phyloP scores from a whole-genome alignment of 2,113 vertebrate genomes.

The Amphiprion ocellaris region DNA sequence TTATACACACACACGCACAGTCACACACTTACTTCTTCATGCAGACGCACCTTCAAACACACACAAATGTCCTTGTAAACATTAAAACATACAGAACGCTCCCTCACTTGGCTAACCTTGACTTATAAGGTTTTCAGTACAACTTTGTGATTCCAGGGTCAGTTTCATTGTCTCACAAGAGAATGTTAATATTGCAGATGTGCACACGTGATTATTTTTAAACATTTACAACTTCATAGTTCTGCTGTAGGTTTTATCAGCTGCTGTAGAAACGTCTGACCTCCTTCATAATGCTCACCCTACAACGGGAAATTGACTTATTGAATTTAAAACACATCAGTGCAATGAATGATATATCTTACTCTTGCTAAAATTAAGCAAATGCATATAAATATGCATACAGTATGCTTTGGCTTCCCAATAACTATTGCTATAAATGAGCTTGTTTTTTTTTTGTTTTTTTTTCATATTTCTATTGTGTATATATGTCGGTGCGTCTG shows the following conservation, averaged over 20 bases:
- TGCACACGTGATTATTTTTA: neutral
- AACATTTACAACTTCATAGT: neutral
- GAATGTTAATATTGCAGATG: neutral
- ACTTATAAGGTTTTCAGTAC: neutral
- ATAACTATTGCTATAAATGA: neutral
- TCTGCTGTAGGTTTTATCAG: neutral
- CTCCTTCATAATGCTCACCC: conserved; percentile 19
- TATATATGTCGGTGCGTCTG: neutral
- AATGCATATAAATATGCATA: neutral
- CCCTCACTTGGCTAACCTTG: neutral
- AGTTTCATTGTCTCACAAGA: neutral
- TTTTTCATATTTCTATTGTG: neutral
- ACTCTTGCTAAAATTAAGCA: conserved; percentile 35
- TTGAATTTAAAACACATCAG: conserved; percentile 12
- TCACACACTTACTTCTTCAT: conserved; percentile 16
- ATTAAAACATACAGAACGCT: neutral
- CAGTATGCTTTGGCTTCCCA: conserved; percentile 3
- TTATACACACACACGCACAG: conserved; percentile 5
- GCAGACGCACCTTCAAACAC: conserved; percentile 32
- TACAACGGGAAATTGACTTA: conserved; percentile 13
- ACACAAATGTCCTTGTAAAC: conserved; percentile 16
- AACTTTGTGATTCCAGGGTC: neutral
- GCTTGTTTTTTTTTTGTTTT: neutral
- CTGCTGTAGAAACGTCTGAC: conserved; percentile 30
- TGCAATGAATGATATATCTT: conserved; percentile 36